Evolutionary conservation across 2,113 vertebrate species (phyloP), one percentile per base, ranked within the genome.

Genomic region (Orientallactaga bullata): DNA sequence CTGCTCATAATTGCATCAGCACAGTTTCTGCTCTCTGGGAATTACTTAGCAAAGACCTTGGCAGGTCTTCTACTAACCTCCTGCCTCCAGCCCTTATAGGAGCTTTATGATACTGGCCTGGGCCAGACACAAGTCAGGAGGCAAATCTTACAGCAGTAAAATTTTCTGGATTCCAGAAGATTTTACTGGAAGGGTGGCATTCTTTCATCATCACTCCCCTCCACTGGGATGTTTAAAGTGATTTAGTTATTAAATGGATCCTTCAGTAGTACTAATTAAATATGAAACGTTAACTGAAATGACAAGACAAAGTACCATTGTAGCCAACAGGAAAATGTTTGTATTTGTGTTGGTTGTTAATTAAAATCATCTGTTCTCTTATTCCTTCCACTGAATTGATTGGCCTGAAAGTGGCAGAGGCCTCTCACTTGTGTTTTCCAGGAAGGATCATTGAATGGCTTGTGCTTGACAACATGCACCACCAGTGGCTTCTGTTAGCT

Each of bases 401-500:
- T 17, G 3, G 8, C 76, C 71, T 77, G 20, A 74, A 39, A 89
- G 61, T 12, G 30, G 15, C 82, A 37, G 51, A 20, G 42, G 15
- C 55, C 1, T 88, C 73, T 88, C 0, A 0, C 84, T 95, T 98
- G 63, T 73, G 93, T 95, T 97, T 98, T 97, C 90, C 96, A 98
- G 98, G 97, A 95, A 95, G 88, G 61, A 68, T 79, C 85, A 42
- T 94, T 98, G 97, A 96, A 97, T 98, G 98, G 97, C 97, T 97
- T 90, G 32, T 17, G 17, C 89, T 84, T 96, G 97, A 98, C 98
- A 99, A 98, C 98, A 99, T 99, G 99, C 99, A 99, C 98, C 99
- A 99, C 96, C 99, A 98, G 98, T 99, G 99, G 99, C 98, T 99
- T 97, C 98, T 99, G 97, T 98, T 99, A 93, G 99, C 99, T 88